Conservation (phyloP, 2,888 invertebrate species). For the Argynnis bischoffii region DNA sequence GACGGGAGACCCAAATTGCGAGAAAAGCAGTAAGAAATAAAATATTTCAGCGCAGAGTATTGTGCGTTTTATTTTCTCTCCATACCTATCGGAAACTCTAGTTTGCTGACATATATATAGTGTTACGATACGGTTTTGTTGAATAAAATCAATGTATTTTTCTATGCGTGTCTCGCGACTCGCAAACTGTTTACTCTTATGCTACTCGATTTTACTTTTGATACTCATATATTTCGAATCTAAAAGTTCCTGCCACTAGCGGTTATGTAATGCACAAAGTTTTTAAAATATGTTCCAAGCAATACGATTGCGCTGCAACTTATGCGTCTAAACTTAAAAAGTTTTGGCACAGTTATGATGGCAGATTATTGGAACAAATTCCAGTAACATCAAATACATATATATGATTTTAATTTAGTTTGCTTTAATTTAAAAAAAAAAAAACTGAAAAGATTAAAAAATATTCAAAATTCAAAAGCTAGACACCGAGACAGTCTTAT, state of each 20-base stretch:
- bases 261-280: constrained; percentile 33
- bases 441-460: background rate
- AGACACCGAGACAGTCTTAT: too few relatives aligned
- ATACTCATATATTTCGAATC: constrained; percentile 31
- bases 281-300: constrained; percentile 33
- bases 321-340: constrained; percentile 30
- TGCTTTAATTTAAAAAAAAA: background rate
- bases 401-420: background rate
- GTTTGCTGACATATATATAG: constrained; percentile 21
- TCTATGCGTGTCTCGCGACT: background rate
- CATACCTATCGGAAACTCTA: constrained; percentile 61
- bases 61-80: constrained; percentile 66
- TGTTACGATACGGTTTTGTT: constrained; percentile 9
- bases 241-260: constrained; percentile 26
- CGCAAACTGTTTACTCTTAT: constrained; percentile 16
- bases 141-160: constrained; percentile 13
- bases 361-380: constrained; percentile 28
- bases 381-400: background rate
- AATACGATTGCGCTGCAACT: constrained; percentile 26
- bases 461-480: too few relatives aligned
- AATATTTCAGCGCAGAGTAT: constrained; percentile 52
- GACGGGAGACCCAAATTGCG: constrained; percentile 28
- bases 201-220: constrained; percentile 21
- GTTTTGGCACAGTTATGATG: constrained; percentile 30
- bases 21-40: constrained; percentile 46